Base-by-base conservation (phyloP, 2,888 invertebrate genomes). In the Lagria hirta region DNA sequence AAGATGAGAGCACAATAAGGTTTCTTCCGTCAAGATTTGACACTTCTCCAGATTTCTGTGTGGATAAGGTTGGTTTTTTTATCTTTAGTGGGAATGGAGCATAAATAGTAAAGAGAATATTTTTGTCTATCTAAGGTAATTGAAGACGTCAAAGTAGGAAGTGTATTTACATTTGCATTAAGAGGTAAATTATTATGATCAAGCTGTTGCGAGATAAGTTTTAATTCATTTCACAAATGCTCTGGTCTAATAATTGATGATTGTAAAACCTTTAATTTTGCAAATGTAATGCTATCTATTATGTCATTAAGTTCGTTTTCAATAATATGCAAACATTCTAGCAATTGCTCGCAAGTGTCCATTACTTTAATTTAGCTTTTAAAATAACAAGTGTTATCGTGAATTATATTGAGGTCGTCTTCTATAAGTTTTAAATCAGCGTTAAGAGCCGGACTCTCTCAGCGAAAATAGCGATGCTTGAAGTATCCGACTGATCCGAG, bases 171-270 rank as follows among this genome's bases (percentile, higher is more conserved):
- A 5, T 7, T 29, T 29, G 29, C 16, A 16, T 15, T 3, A 5
- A 29, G 17, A 15, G 29, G 29, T 16, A 29, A 29, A 16, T 29
- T 29, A 15, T 29, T 29, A 16, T 29, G 29, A n/a, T 3, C 10
- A n/a, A 29, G 17, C 4, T 29, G 15, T 29, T n/a, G 3, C 3
- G 29, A 16, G 5, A 29, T 29, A 8, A n/a, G 3, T 5, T 4
- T 29, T 15, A 29, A 29, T 8, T 29, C 16, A 8, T 29, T 8
- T 6, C 15, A 16, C 3, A 29, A 11, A 8, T 3, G 8, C 8
- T 16, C 15, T 3, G 16, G 15, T 29, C 17, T 16, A 15, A 29
- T 29, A n/a, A 29, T 16, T 29, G 29, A 29, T 15, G 16, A 17
- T n/a, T 29, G 16, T 8, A 29, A 16, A 4, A 27, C n/a, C 14